Conservation (phyloP, 2,113 vertebrate species). For the Amblyopsis rosae region DNA sequence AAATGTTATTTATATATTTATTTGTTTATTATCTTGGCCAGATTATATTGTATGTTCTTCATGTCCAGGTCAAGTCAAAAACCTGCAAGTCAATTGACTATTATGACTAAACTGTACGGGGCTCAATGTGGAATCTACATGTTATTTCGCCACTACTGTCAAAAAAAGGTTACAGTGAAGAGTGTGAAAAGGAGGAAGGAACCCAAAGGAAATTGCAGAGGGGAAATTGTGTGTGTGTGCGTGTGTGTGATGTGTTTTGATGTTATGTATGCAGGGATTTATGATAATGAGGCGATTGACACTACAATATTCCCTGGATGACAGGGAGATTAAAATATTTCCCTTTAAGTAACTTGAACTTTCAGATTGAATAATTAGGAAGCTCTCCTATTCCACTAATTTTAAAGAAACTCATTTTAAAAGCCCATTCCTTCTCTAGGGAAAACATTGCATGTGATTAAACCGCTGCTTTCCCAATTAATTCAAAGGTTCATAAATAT, state of each 20-base stretch:
- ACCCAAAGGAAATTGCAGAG: too few species aligned
- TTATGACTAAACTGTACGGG: too few species aligned
- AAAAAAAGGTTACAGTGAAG: too few species aligned
- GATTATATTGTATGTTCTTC: too few species aligned
- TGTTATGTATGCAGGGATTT: background rate
- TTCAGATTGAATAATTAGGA: conserved; percentile 42
- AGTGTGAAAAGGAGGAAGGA: too few species aligned
- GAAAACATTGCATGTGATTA: conserved; percentile 69
- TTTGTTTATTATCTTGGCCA: too few species aligned
- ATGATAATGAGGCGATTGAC: too few species aligned
- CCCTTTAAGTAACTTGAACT: conserved; percentile 35
- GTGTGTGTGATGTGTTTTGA: background rate
- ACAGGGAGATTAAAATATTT: conserved; percentile 30
- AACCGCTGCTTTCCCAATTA: conserved; percentile 72
- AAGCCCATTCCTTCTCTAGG: conserved; percentile 58
- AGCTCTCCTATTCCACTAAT: conserved; percentile 49
- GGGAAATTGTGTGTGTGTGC: background rate
- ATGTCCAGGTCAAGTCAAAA: too few species aligned
- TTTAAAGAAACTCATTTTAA: conserved; percentile 52
- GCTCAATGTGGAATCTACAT: too few species aligned
- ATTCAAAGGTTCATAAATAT: conserved; percentile 75
- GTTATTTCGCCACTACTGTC: too few species aligned
- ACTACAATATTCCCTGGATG: background rate
- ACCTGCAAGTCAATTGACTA: too few species aligned
- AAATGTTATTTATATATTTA: too few species aligned